Conservation (phyloP, 2,797 vertebrate species). For the Anguilla megastoma region DNA sequence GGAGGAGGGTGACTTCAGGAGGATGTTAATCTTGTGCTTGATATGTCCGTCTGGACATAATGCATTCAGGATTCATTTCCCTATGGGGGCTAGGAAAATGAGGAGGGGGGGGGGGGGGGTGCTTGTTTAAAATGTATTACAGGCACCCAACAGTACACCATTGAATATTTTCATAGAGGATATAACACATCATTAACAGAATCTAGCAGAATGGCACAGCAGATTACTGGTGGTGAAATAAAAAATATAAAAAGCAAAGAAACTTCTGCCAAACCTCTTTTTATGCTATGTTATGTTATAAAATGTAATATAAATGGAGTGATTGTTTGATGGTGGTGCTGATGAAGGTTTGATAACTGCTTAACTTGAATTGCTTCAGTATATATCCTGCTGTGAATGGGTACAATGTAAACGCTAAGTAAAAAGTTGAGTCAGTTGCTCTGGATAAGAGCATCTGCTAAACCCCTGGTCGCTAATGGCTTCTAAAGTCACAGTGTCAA, state of each 20-base stretch:
- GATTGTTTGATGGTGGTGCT: too few species aligned
- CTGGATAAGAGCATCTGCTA: too few species aligned
- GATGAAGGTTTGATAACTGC: neutral
- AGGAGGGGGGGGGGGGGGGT: neutral
- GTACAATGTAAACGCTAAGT: too few species aligned
- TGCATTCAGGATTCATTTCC: constrained; percentile 57
- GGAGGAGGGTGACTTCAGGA: constrained; percentile 75
- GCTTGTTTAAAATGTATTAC: neutral
- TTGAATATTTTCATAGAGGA: neutral
- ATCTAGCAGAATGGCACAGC: neutral
- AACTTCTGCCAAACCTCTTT: neutral
- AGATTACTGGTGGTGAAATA: neutral
- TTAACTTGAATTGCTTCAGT: too few species aligned
- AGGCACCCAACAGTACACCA: constrained; percentile 12
- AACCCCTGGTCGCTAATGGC: constrained; percentile 89
- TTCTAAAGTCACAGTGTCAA: constrained; percentile 99
- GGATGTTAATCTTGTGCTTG: constrained; percentile 91
- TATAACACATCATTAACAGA: neutral
- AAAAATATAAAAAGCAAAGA: neutral
- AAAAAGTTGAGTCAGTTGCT: too few species aligned
- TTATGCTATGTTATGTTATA: too few species aligned
- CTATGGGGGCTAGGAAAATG: constrained; percentile 46
- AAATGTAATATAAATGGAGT: too few species aligned
- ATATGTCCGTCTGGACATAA: constrained; percentile 79
- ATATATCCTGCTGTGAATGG: too few species aligned